phyloP scores from a whole-genome alignment of 2,797 vertebrate species.

The Danio tinwini region DNA sequence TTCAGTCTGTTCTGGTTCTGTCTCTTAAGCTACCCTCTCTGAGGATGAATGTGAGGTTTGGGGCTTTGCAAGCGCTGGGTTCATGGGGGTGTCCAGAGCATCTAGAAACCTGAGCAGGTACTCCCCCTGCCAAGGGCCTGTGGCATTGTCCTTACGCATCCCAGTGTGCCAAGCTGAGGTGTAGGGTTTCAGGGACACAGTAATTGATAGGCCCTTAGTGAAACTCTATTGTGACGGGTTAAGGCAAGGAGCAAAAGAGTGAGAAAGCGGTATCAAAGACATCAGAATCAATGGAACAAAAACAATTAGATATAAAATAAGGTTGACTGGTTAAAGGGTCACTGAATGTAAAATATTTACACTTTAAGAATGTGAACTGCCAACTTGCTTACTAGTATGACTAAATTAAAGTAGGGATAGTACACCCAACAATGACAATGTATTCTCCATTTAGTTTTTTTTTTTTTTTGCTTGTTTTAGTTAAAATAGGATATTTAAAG shows the following conservation, averaged over 20 bases:
- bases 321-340: constrained; percentile 26
- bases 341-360: constrained; percentile 73
- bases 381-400: too few relatives aligned
- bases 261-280: constrained; percentile 36
- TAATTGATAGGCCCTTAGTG: constrained; percentile 61
- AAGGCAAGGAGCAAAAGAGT: constrained; percentile 39
- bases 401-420: too few relatives aligned
- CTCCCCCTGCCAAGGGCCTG: constrained; percentile 66
- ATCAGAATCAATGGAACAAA: constrained; percentile 47
- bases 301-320: constrained; percentile 44
- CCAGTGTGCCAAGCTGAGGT: constrained; percentile 58
- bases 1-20: neutral
- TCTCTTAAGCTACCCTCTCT: constrained; percentile 4
- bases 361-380: constrained; percentile 25
- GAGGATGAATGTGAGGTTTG: constrained; percentile 22
- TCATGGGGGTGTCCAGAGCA: constrained; percentile 62
- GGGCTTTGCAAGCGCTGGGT: constrained; percentile 26
- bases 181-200: constrained; percentile 57
- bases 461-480: too few relatives aligned
- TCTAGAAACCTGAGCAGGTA: constrained; percentile 74
- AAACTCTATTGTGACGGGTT: constrained; percentile 51
- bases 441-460: too few relatives aligned
- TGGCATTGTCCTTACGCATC: constrained; percentile 59
- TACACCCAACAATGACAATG: too few relatives aligned
- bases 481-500: too few relatives aligned